Base-by-base conservation (phyloP, 2,113 vertebrate genomes). In the Labeo rohita region DNA sequence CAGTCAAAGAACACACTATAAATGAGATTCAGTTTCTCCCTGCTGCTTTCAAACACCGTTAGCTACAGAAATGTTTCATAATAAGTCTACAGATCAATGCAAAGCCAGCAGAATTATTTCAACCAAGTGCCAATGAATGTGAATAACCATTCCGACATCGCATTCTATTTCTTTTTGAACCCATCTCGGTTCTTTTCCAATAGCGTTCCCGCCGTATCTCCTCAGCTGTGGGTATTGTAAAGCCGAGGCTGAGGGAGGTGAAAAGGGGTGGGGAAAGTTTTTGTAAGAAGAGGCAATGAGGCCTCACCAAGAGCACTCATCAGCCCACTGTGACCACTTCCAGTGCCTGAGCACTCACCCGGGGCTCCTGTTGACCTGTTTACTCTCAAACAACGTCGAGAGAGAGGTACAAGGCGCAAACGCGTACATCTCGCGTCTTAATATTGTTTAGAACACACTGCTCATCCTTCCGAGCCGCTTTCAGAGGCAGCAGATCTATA, bases 291-390 rank as follows among this genome's bases (percentile, higher is more conserved):
- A 84, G 63, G 85, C 88, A 78, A 74, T 83, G 84, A 87, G 86
- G 84, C 88, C 84, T 89, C 86, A 61, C 47, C 45, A 84, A 87
- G 86, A 85, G 86, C 95, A 92, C 95, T 96, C 94, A 93, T 95
- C 93, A 93, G 92, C 93, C 94, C 93, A 94, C 94, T 94, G 93
- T 95, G 95, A 95, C 94, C 93, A 95, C 95, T 95, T 95, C 93
- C 94, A 93, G 94, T 94, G 92, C 91, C 92, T 91, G 92, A 94
- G 93, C 94, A 94, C 94, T 88, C 87, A 84, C 85, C 49, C 92
- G 93, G 95, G 92, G 94, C 85, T 95, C 94, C 92, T 95, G 95
- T 96, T 96, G 95, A 97, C 96, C 95, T 92, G 45, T 54, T 77
- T 77, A 77, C 49, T 54, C 74, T 52, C 74, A 50, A 54, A 77